Evolutionary conservation across 2,113 vertebrate species (phyloP), one percentile per base, ranked within the genome.

Genomic region (Neopipo cinnamomea): DNA sequence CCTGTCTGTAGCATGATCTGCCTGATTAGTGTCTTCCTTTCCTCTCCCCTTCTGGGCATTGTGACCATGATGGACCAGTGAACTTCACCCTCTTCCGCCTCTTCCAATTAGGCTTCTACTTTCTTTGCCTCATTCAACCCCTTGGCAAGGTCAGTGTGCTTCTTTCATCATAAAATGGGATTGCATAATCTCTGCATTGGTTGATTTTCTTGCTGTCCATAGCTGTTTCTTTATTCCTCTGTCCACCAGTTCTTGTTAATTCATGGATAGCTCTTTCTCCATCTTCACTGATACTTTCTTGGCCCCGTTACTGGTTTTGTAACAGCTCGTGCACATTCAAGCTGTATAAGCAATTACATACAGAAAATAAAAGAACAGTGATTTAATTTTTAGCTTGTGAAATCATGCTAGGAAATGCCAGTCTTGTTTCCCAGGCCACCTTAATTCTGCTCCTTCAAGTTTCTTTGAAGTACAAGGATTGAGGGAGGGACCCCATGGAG

Each of bases 341-440:
- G 31, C 33, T 14, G 5, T 65, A 56, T 82, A 88, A 91, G 49
- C 73, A 92, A 75, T 75, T 89, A 91, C 41, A 50, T 49, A 46
- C 39, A 87, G 61, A 95, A 96, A 95, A 82, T 62, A 86, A 80
- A 94, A 90, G 56, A 94, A 61, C 31, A 53, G 33, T 58, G 37
- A 88, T 82, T 93, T 80, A 49, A 11, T 68, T 91, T 95, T 91
- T 83, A 86, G 39, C 47, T 93, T 81, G 37, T 77, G 50, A 78
- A 95, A n/a, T 86, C 68, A 94, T 85, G 50, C 85, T 95, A 67
- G 75, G 68, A 93, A 91, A 91, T 80, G 50, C 55, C 35, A 84
- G 59, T 77, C 79, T 89, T 89, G 44, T 82, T 95, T 94, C 61
- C 79, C 2, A 6, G n/a, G 56, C 44, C n/a, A 56, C 49, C 58